Evolutionary conservation across 2,888 invertebrate species (phyloP).

Genomic region (Athetis lepigone): DNA sequence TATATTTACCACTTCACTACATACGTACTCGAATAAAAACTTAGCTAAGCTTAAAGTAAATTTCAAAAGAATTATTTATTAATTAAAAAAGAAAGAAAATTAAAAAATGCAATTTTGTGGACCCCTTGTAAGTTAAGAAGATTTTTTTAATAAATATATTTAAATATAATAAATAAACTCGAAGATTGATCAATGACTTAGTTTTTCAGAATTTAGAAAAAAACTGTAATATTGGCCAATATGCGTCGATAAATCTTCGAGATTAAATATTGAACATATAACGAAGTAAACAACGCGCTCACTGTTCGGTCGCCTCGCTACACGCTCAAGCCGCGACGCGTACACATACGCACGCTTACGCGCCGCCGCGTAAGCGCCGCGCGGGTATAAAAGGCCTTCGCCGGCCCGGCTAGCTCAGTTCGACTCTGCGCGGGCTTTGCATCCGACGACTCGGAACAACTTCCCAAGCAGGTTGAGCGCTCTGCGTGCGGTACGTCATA

Average conservation of each 20-base stretch:
- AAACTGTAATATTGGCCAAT: no score
- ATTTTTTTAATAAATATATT: constrained; percentile 14
- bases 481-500: no score
- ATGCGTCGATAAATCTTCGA: constrained; percentile 5
- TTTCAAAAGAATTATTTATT: constrained; percentile 23
- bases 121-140: constrained; percentile 45
- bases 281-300: no score
- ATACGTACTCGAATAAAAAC: not conserved
- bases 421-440: no score
- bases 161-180: not conserved
- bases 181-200: constrained; percentile 10
- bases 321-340: no score
- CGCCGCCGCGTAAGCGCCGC: no score
- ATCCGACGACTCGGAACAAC: no score
- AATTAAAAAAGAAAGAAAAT: constrained; percentile 38
- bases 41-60: constrained; percentile 13
- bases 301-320: no score
- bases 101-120: constrained; percentile 66
- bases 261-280: constrained; percentile 12
- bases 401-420: no score
- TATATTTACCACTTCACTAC: constrained; percentile 21
- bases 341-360: no score
- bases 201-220: not conserved
- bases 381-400: no score
- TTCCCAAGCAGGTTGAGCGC: no score